Conservation (phyloP, 2,797 vertebrate genomes). For the Simalia tracyae region DNA sequence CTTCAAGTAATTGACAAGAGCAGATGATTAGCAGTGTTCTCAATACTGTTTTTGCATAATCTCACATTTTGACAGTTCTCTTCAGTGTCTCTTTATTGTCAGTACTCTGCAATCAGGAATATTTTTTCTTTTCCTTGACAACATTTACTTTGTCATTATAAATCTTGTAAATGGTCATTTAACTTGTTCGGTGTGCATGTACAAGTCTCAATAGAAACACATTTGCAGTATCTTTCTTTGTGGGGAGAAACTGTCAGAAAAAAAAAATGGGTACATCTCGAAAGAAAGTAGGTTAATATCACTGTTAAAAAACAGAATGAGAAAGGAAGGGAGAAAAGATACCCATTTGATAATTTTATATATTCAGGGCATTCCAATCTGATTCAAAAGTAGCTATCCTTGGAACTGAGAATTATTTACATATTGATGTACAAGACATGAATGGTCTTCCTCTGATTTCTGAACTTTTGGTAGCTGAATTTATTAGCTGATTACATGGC, state of each 20-base stretch:
- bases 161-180: slow-evolving; percentile 81
- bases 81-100: slow-evolving; percentile 76
- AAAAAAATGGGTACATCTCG: slow-evolving; percentile 60
- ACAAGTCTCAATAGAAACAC: slow-evolving; percentile 53
- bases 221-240: slow-evolving; percentile 48
- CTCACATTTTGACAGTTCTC: slow-evolving; percentile 82
- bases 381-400: not conserved
- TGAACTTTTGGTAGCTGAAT: not conserved
- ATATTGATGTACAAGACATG: too few species aligned
- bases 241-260: slow-evolving; percentile 49
- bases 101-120: slow-evolving; percentile 72
- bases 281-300: slow-evolving; percentile 45
- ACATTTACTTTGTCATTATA: slow-evolving; percentile 78
- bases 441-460: not conserved
- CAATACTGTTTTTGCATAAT: slow-evolving; percentile 87
- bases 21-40: slow-evolving; percentile 91
- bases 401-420: not conserved
- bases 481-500: not conserved
- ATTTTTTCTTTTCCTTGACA: slow-evolving; percentile 68
- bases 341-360: slow-evolving; percentile 1
- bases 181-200: slow-evolving; percentile 65
- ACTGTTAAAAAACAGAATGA: slow-evolving; percentile 46
- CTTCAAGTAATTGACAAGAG: slow-evolving; percentile 91
- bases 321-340: not conserved
- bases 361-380: not conserved